Evolutionary conservation across 2,888 invertebrate genomes (phyloP).

Genomic region (Myopa testacea): DNA sequence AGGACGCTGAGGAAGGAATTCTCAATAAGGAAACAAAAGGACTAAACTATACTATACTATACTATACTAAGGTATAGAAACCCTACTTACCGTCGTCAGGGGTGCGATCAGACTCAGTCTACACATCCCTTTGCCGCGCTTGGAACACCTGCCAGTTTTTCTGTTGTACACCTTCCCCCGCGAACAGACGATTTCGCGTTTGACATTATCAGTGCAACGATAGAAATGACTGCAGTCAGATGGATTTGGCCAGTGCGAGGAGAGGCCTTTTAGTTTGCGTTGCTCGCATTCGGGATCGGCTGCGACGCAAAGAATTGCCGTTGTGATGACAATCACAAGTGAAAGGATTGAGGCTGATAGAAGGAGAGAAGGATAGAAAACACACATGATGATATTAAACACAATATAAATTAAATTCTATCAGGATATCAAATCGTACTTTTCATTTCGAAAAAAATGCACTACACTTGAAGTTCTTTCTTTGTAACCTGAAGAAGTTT

Average conservation of each 20-base stretch:
- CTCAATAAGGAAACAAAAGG: not conserved
- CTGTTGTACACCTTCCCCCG: conserved; percentile 56
- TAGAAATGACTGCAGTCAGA: conserved; percentile 56
- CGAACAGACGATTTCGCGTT: conserved; percentile 55
- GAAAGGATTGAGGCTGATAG: not conserved
- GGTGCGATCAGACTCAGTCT: conserved; percentile 53
- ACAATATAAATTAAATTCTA: not conserved
- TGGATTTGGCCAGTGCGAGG: conserved; percentile 59
- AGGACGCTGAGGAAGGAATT: not conserved
- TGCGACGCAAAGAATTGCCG: conserved; percentile 53
- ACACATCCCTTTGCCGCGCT: conserved; percentile 52
- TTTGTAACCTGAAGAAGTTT: not conserved
- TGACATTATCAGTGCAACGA: conserved; percentile 56
- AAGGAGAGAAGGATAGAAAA: not conserved
- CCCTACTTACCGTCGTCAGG: conserved; percentile 46
- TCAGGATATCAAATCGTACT: not conserved
- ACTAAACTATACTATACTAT: not conserved
- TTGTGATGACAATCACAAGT: conserved; percentile 57
- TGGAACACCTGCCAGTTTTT: conserved; percentile 55
- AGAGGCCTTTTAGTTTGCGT: conserved; percentile 53
- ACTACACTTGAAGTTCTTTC: not conserved
- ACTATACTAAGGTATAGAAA: not conserved
- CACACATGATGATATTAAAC: not conserved
- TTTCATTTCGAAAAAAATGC: conserved; percentile 17
- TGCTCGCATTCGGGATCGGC: conserved; percentile 61